Conservation (phyloP, 2,113 vertebrate genomes). For the Ifrita kowaldi region DNA sequence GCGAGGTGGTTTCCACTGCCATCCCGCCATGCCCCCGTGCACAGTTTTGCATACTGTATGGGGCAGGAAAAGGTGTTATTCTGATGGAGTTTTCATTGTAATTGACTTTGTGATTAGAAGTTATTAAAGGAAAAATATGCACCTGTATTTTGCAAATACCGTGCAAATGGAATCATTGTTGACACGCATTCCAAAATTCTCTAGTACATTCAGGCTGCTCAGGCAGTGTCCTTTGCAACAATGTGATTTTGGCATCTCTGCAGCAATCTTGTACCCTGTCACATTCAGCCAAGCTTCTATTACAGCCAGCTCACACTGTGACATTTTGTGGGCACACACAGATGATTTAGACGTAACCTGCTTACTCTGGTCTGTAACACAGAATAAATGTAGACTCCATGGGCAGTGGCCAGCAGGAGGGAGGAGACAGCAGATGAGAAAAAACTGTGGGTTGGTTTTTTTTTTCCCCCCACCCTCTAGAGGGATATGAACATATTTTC, state of each 20-base stretch:
- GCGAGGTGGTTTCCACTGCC: background rate
- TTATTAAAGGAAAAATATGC: background rate
- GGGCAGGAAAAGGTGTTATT: background rate
- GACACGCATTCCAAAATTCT: background rate
- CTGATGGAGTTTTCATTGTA: background rate
- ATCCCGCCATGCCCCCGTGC: background rate
- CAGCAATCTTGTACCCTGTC: background rate
- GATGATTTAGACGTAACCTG: background rate
- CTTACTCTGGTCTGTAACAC: background rate
- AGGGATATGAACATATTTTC: background rate
- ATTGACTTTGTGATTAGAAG: background rate
- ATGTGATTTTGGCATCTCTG: background rate
- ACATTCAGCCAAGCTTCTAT: background rate
- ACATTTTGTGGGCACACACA: background rate
- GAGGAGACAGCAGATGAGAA: background rate
- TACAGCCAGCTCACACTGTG: background rate
- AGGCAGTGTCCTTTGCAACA: background rate
- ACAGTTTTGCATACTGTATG: background rate
- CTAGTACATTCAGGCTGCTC: background rate
- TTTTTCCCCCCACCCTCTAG: rapidly evolving
- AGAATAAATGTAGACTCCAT: background rate
- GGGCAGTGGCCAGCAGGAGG: background rate
- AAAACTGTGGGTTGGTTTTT: background rate
- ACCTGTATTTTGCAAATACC: background rate
- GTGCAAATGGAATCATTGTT: background rate